A percentile compares a stretch with the other conserved stretches of the same genome.
These are phyloP conservation scores for Listronotus oregonensis DNA, from an alignment of 1,140 invertebrate species.

Conservation along the genomic window DNA sequence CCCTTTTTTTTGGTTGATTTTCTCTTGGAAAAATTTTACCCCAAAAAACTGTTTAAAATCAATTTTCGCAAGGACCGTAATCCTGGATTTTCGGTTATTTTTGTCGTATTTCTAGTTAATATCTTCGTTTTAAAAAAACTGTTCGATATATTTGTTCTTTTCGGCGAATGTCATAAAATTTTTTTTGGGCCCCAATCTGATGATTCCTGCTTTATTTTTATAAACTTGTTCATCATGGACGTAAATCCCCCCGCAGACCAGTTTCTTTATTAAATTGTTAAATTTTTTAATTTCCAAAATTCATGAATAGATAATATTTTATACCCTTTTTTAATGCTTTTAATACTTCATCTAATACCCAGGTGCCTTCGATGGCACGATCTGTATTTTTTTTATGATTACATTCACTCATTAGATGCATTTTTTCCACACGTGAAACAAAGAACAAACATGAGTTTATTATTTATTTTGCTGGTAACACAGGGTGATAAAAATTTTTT, in stretches of 20 bases:
- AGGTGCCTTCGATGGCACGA: constrained; percentile 51
- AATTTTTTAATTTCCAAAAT: constrained; percentile 47
- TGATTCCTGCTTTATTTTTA: constrained; percentile 52
- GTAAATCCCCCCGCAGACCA: constrained; percentile 40
- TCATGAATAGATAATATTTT: constrained; percentile 52
- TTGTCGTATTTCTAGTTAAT: constrained; percentile 49
- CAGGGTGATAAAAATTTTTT: constrained; percentile 49
- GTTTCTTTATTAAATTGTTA: no score
- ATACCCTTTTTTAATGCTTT: constrained; percentile 44
- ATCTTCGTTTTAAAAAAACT: constrained; percentile 53
- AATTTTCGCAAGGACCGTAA: constrained; percentile 49
- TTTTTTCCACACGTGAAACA: constrained; percentile 43
- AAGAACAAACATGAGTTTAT: constrained; percentile 49
- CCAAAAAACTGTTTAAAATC: constrained; percentile 53
- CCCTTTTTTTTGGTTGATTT: constrained; percentile 1
- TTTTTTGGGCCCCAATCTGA: constrained; percentile 48
- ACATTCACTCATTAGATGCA: constrained; percentile 28
- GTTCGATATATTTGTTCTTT: constrained; percentile 49
- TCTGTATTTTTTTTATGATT: constrained; percentile 48
- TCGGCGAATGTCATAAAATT: constrained; percentile 45
- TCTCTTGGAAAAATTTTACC: constrained; percentile 38
- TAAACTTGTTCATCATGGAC: constrained; percentile 50
- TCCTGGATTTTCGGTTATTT: constrained; percentile 53
- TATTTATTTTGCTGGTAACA: constrained; percentile 45
- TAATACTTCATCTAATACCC: constrained; percentile 51